Evolutionary conservation across 35 echinoderm and acorn worm genomes (phyloP).

Genomic region (Eucidaris tribuloides): DNA sequence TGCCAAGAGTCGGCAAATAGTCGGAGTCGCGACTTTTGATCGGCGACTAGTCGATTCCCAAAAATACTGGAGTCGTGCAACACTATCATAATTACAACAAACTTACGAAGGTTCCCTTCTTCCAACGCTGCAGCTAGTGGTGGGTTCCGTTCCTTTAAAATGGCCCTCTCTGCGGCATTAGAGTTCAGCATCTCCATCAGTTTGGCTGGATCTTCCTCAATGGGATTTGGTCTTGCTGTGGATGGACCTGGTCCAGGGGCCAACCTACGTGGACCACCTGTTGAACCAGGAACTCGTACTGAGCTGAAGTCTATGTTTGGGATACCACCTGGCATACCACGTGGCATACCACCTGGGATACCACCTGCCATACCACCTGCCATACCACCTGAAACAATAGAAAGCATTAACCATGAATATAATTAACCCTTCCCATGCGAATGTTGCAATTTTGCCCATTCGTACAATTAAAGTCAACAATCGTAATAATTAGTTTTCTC

Average conservation of each 20-base stretch:
- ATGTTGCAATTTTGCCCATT: too few relatives aligned
- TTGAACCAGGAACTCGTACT: constrained; percentile 52
- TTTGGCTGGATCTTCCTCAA: constrained; percentile 57
- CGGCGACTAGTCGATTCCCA: too few relatives aligned
- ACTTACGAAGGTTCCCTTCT: constrained; percentile 66
- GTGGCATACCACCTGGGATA: background rate
- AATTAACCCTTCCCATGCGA: too few relatives aligned
- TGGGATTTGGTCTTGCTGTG: background rate
- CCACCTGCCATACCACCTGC: background rate
- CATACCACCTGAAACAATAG: background rate
- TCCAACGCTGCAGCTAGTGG: constrained; percentile 66
- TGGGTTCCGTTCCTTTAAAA: constrained; percentile 71
- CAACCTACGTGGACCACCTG: background rate
- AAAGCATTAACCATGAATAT: background rate
- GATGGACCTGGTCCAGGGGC: background rate
- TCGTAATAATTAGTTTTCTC: too few relatives aligned
- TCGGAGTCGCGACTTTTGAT: too few relatives aligned
- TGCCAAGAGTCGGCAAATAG: too few relatives aligned
- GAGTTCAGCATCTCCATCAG: constrained; percentile 60
- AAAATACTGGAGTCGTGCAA: too few relatives aligned
- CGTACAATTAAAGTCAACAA: too few relatives aligned
- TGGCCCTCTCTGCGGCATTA: constrained; percentile 43
- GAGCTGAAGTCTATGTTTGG: constrained; percentile 68
- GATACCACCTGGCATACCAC: background rate
- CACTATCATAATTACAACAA: too few relatives aligned